Percentiles rank a stretch among this genome's conserved stretches.
Conservation (phyloP, 1,140 invertebrate genomes). For the Drosophila albomicans region DNA sequence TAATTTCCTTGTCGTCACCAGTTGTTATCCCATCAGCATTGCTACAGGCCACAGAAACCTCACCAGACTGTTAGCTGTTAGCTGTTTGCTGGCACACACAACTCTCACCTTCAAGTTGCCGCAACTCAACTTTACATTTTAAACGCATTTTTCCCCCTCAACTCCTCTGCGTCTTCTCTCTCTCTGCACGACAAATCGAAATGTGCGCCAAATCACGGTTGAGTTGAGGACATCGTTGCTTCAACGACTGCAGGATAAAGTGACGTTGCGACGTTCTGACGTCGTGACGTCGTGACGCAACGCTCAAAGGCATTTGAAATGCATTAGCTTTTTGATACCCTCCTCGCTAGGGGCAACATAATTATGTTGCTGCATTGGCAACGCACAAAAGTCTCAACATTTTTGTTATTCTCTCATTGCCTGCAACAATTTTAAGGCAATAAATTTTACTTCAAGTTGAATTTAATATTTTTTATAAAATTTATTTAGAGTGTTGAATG, state of each 20-base stretch:
- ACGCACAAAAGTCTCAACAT: background rate
- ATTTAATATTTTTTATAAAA: background rate
- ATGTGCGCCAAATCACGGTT: slow-evolving; percentile 43
- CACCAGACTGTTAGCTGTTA: background rate
- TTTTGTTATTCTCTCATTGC: background rate
- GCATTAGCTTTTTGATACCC: slow-evolving; percentile 32
- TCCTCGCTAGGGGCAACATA: background rate
- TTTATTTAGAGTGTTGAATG: background rate
- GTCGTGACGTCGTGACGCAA: background rate
- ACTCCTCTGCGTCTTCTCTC: background rate
- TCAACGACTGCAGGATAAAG: slow-evolving; percentile 20
- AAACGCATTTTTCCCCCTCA: background rate
- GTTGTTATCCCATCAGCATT: slow-evolving; percentile 34
- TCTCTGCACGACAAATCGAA: slow-evolving; percentile 31
- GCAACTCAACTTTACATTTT: slow-evolving; percentile 20
- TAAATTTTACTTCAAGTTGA: background rate
- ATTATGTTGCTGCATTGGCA: background rate
- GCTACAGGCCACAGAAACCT: slow-evolving; percentile 31
- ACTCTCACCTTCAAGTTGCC: slow-evolving; percentile 4
- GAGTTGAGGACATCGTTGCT: slow-evolving; percentile 16
- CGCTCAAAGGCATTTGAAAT: slow-evolving; percentile 43
- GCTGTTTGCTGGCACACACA: background rate
- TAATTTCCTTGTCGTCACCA: slow-evolving; percentile 47
- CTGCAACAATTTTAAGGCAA: too few species aligned
- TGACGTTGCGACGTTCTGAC: background rate